Base-by-base conservation (phyloP, 2,113 vertebrate genomes). In the Sisor rabdophorus region DNA sequence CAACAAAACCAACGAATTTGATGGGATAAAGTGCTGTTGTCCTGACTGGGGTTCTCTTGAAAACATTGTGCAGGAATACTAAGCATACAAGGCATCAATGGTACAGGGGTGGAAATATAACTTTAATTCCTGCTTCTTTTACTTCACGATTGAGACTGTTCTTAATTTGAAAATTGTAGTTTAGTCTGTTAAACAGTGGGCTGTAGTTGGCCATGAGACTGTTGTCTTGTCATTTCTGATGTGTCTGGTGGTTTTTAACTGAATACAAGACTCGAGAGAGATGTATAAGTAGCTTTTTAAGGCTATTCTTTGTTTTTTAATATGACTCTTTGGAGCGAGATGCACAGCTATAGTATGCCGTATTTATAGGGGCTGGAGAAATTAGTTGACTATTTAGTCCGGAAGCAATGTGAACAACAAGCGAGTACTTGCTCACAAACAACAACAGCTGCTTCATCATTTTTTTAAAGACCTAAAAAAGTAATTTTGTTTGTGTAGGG, bases 331-430 rank as follows among this genome's bases (percentile, higher is more conserved):
- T 9, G 30, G 73, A 79, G 24, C 0, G 28, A 76, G 80, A 82
- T 82, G 77, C 78, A 73, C 81, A 82, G 80, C 83, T 80, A 71
- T 80, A 79, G 47, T 73, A 80, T 87, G 83, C 79, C 78, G 75
- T 79, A 80, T 78, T 72, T 77, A 63, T 26, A 70, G 15, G 67
- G 70, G 59, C 48, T 76, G 26, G 20, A 44, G 7, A 4, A 67
- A 67, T 67, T n/a, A 63, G 26, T 47, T 24, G 44, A 60, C 19
- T 58, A 7, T 26, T 16, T 32, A 74, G 47, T 19, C 36, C 16
- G 64, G 64, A 63, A 28, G 63, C n/a, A 40, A 55, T 71, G 36
- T 19, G 32, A 24, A 69, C 26, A 63, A 67, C 68, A 65, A 36
- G 73, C 30, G 17, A 47, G 44, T 24, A 24, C 15, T 58, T 40